Evolutionary conservation across 2,888 invertebrate genomes (phyloP).

Genomic region (Drosophila siamana): DNA sequence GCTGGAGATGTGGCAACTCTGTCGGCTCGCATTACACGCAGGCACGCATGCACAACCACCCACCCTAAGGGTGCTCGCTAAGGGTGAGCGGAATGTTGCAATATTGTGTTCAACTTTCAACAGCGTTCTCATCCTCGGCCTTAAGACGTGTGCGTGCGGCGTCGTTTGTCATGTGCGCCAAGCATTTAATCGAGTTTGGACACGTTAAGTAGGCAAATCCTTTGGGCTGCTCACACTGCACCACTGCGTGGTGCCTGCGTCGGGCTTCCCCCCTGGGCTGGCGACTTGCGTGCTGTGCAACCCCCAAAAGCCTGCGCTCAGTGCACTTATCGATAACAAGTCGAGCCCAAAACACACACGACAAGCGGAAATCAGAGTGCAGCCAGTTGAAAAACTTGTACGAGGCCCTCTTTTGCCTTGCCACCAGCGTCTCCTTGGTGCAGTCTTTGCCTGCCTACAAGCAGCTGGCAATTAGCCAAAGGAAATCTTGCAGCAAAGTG

Average conservation of each 20-base stretch:
- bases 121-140: slow-evolving; percentile 1
- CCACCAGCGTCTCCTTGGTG: no score
- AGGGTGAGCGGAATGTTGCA: slow-evolving; percentile 35
- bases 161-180: slow-evolving; percentile 20
- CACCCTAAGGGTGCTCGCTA: no score
- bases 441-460: neutral
- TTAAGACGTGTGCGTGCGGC: slow-evolving; percentile 3
- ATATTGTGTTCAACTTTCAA: neutral
- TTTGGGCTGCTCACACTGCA: slow-evolving; percentile 6
- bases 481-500: slow-evolving; percentile 24
- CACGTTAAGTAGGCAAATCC: slow-evolving; percentile 47
- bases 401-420: no score
- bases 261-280: neutral
- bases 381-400: no score
- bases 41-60: no score
- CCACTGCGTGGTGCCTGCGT: slow-evolving; percentile 1
- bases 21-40: slow-evolving; percentile 1
- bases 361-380: slow-evolving; percentile 30
- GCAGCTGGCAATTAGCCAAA: slow-evolving; percentile 44
- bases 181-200: slow-evolving; percentile 51
- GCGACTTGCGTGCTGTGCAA: slow-evolving; percentile 26
- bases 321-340: slow-evolving; percentile 55
- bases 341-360: slow-evolving; percentile 15
- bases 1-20: slow-evolving; percentile 31
- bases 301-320: slow-evolving; percentile 39